Evolutionary conservation across 2,113 vertebrate species (phyloP).

Genomic region (Phylloscopus whistleri): DNA sequence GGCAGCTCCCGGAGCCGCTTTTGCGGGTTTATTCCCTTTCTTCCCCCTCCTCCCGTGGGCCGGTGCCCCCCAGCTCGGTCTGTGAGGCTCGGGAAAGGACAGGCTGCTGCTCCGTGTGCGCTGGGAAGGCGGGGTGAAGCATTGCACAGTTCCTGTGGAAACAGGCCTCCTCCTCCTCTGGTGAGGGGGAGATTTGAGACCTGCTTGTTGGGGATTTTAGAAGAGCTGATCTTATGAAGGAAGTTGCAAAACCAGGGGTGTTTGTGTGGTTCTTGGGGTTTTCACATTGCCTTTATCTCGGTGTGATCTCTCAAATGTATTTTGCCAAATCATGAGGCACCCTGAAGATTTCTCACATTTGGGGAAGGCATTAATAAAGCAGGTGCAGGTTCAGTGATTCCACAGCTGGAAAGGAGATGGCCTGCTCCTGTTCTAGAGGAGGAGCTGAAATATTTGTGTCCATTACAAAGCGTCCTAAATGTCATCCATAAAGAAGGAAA

Average conservation of each 20-base stretch:
- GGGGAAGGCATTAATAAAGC: no score
- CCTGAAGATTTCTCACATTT: rapidly evolving
- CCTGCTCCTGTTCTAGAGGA: background rate
- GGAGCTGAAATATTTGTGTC: background rate
- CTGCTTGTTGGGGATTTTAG: background rate
- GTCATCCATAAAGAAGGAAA: background rate
- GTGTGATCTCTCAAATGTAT: background rate
- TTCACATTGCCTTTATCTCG: rapidly evolving
- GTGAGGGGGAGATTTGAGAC: background rate
- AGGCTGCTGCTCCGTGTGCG: rapidly evolving
- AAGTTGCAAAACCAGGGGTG: background rate
- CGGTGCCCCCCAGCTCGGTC: rapidly evolving
- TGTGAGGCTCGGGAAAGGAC: rapidly evolving
- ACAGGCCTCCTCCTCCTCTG: background rate
- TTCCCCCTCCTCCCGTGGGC: rapidly evolving
- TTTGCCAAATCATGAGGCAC: background rate
- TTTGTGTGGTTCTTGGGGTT: background rate
- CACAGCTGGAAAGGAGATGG: background rate
- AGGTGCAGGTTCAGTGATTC: background rate
- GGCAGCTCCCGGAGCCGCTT: background rate
- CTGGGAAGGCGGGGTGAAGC: no score
- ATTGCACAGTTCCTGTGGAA: background rate
- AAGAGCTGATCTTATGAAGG: background rate
- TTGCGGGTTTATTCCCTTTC: no score
- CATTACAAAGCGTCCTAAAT: background rate